phyloP scores from a whole-genome alignment of 2,113 vertebrate species.

The Neolamprologus modestus region DNA sequence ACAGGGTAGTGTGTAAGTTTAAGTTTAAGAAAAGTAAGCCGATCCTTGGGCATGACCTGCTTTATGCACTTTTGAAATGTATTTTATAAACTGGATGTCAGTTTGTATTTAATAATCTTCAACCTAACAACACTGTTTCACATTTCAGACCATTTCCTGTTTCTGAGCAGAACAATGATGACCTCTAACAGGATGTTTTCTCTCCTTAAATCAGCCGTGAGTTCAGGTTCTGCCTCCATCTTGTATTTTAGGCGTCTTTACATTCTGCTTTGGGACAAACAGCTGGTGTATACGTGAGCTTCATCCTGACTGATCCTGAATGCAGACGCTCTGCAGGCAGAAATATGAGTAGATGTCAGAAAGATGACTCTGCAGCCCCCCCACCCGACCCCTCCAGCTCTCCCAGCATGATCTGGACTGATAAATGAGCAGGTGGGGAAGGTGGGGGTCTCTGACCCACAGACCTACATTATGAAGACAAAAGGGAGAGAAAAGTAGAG shows the following conservation, averaged over 20 bases:
- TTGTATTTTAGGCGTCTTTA: background rate
- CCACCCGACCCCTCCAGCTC: background rate
- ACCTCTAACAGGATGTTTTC: background rate
- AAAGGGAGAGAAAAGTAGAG: background rate
- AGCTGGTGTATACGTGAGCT: background rate
- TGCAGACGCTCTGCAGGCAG: background rate
- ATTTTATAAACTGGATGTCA: background rate
- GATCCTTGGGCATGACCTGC: background rate
- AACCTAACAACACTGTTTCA: background rate
- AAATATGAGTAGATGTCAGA: background rate
- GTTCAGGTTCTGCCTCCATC: background rate
- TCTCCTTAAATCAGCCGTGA: background rate
- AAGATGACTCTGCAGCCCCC: background rate
- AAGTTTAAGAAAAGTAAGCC: background rate
- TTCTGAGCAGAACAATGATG: background rate
- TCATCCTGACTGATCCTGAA: background rate
- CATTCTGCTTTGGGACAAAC: background rate
- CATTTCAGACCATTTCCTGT: background rate
- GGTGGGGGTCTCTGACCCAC: background rate
- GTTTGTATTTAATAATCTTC: background rate
- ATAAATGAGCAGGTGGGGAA: conserved; percentile 14
- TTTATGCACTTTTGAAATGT: background rate
- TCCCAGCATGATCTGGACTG: background rate
- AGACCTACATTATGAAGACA: background rate
- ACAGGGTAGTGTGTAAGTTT: background rate